phyloP scores from a whole-genome alignment of 1,140 invertebrate genomes.

The Coptotermes formosanus region DNA sequence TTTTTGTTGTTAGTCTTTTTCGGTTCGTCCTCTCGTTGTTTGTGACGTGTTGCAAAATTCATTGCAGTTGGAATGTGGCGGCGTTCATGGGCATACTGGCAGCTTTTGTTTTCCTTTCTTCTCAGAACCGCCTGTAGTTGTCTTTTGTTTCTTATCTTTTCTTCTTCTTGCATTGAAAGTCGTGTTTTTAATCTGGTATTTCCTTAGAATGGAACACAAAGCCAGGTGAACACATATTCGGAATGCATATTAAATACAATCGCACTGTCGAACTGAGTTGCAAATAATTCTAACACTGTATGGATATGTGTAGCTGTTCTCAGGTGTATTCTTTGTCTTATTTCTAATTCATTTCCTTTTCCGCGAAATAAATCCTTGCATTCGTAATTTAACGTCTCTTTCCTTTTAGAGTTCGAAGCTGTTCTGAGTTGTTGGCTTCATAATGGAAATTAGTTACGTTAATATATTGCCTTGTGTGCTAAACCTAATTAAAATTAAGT shows the following conservation, averaged over 20 bases:
- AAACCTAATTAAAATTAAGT: too few species aligned
- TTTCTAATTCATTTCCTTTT: neutral
- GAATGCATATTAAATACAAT: neutral
- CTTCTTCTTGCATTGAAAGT: neutral
- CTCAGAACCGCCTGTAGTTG: conserved; percentile 8
- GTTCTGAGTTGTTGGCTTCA: too few species aligned
- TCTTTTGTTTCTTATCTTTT: neutral
- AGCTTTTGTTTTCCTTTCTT: neutral
- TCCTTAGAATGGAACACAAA: conserved; percentile 1
- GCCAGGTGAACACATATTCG: neutral
- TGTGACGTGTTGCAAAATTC: conserved; percentile 18
- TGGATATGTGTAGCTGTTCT: neutral
- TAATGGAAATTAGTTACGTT: too few species aligned
- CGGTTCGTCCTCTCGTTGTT: neutral
- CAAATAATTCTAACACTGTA: neutral
- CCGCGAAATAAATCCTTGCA: neutral
- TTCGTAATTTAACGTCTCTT: neutral
- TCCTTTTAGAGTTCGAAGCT: neutral
- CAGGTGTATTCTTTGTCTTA: neutral
- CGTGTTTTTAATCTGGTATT: neutral
- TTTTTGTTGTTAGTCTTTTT: neutral
- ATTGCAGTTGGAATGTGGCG: neutral
- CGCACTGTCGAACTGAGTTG: neutral
- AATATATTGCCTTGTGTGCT: too few species aligned
- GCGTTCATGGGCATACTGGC: conserved; percentile 4